A percentile compares a stretch with the other conserved stretches of the same genome.
Evolutionary conservation across 1,140 invertebrate species (phyloP).

Genomic region (Drepana arcuata): DNA sequence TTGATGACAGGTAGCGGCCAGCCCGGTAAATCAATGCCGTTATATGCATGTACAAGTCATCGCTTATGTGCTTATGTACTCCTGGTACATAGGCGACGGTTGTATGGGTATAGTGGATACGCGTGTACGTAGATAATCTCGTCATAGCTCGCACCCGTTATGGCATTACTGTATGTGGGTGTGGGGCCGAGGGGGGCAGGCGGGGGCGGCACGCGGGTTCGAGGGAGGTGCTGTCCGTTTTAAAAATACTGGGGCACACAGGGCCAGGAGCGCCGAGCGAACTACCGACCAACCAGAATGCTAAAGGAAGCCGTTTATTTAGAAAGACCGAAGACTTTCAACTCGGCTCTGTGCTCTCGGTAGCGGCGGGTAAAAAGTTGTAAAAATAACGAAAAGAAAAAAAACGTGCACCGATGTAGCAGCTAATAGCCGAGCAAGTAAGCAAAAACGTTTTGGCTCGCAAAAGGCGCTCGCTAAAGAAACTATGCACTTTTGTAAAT

Average conservation of each 20-base stretch:
- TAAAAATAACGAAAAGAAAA: conserved; percentile 43
- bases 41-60: conserved; percentile 67
- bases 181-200: conserved; percentile 22
- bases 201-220: conserved; percentile 36
- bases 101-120: conserved; percentile 45
- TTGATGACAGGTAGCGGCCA: conserved; percentile 53
- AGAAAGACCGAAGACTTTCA: conserved; percentile 56
- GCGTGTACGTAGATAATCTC: conserved; percentile 69
- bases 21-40: conserved; percentile 63
- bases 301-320: conserved; percentile 65
- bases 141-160: conserved; percentile 69
- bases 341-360: conserved; percentile 37
- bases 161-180: conserved; percentile 66
- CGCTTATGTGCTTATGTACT: conserved; percentile 58
- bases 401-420: conserved; percentile 13
- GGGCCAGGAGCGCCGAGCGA: conserved; percentile 22
- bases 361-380: conserved; percentile 47
- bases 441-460: conserved; percentile 32
- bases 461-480: too few relatives aligned
- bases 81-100: conserved; percentile 43
- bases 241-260: conserved; percentile 63
- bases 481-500: too few relatives aligned
- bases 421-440: conserved; percentile 36
- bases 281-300: conserved; percentile 55
- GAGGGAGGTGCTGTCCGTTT: conserved; percentile 61